Percentiles rank a stretch among this genome's conserved stretches.
Conservation (phyloP, 1,140 invertebrate species). For the Acromyrmex charruanus region DNA sequence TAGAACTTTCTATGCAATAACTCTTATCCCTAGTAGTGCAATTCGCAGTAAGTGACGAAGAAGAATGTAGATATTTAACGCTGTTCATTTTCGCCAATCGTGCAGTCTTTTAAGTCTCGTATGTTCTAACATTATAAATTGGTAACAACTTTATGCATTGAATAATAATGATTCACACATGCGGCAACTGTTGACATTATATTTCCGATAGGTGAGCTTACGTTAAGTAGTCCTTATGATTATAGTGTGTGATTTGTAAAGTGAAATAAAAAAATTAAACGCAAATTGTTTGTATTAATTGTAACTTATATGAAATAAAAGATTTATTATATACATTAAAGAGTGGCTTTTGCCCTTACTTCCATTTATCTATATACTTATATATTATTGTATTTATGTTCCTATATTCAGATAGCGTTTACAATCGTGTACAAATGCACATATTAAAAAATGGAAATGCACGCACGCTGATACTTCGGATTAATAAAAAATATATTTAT, state of each 20-base stretch:
- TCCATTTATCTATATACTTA: background rate
- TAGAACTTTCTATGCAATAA: slow-evolving; percentile 61
- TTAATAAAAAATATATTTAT: slow-evolving; percentile 67
- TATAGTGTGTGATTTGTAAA: slow-evolving; percentile 55
- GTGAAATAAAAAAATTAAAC: slow-evolving; percentile 49
- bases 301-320: slow-evolving; percentile 75
- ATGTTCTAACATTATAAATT: slow-evolving; percentile 22
- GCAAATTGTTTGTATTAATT: slow-evolving; percentile 75
- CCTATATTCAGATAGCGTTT: background rate
- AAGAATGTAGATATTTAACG: slow-evolving; percentile 23
- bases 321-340: slow-evolving; percentile 70
- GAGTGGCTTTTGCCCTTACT: background rate
- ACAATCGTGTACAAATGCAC: background rate
- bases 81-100: slow-evolving; percentile 1
- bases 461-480: background rate
- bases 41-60: slow-evolving; percentile 23
- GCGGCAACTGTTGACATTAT: slow-evolving; percentile 28
- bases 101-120: slow-evolving; percentile 1
- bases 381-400: background rate
- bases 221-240: slow-evolving; percentile 39
- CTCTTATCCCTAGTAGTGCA: slow-evolving; percentile 54
- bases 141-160: slow-evolving; percentile 25
- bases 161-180: slow-evolving; percentile 21
- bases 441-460: slow-evolving; percentile 44
- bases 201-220: slow-evolving; percentile 35